Conservation (phyloP, 2,797 vertebrate genomes). For the Geotrypetes seraphini region DNA sequence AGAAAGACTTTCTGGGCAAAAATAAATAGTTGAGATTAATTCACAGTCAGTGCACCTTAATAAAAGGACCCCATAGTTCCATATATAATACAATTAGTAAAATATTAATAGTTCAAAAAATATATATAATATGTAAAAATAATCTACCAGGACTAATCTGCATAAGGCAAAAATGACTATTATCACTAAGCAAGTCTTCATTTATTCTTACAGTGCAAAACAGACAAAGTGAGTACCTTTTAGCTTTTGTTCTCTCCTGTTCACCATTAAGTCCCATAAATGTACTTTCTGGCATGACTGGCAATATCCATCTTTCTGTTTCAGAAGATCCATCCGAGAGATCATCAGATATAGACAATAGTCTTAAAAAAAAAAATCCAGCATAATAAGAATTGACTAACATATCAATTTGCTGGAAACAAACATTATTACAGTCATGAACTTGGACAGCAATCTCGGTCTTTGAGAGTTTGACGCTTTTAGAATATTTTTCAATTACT, state of each 20-base stretch:
- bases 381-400: slow-evolving; percentile 1
- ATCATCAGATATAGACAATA: slow-evolving; percentile 45
- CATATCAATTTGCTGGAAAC: background rate
- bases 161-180: background rate
- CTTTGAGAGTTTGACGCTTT: background rate
- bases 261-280: slow-evolving; percentile 39
- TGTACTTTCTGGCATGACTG: slow-evolving; percentile 43
- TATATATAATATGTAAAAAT: background rate
- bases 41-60: background rate
- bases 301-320: slow-evolving; percentile 45
- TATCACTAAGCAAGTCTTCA: background rate
- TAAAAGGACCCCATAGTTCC: too few species aligned
- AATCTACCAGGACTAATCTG: background rate
- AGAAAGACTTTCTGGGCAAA: too few species aligned
- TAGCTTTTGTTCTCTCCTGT: slow-evolving; percentile 34
- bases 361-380: slow-evolving; percentile 43
- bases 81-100: background rate
- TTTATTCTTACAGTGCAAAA: background rate
- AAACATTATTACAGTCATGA: background rate
- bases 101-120: background rate
- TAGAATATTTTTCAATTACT: slow-evolving; percentile 19
- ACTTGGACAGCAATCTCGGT: background rate
- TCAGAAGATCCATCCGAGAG: slow-evolving; percentile 39
- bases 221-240: slow-evolving; percentile 46
- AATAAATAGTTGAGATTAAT: too few species aligned